A percentile compares a stretch with the other conserved stretches of the same genome.
phyloP scores from a whole-genome alignment of 2,797 vertebrate species.

The Acanthiza pusilla region DNA sequence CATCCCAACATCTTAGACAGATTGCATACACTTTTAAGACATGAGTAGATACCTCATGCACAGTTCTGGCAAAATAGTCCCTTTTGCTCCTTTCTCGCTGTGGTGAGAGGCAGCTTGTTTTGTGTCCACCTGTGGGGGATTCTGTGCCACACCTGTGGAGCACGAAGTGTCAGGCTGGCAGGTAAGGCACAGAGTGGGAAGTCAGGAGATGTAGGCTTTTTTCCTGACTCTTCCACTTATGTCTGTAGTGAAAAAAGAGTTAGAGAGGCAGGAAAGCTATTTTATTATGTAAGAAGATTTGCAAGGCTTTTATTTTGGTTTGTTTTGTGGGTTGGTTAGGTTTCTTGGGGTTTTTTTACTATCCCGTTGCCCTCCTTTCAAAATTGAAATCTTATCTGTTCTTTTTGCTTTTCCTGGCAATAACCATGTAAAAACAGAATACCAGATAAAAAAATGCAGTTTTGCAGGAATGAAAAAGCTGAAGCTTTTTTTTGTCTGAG shows the following conservation, averaged over 20 bases:
- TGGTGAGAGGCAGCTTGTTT: neutral
- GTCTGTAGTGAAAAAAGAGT: neutral
- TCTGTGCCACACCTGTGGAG: neutral
- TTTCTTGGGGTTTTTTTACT: neutral
- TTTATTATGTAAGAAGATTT: neutral
- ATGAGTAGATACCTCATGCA: neutral
- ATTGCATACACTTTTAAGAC: neutral
- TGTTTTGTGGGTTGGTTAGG: neutral
- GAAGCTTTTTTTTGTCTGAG: neutral
- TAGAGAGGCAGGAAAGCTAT: neutral
- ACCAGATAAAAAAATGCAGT: neutral
- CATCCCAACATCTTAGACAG: neutral
- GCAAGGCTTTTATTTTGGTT: neutral
- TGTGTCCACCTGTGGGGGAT: neutral
- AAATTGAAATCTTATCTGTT: neutral
- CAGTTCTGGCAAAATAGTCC: neutral
- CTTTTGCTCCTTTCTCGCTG: neutral
- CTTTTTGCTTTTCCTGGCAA: constrained; percentile 21
- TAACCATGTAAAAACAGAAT: neutral
- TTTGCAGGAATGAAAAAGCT: neutral
- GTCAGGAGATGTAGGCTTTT: neutral
- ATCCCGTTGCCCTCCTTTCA: neutral
- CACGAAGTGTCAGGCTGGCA: rapidly evolving
- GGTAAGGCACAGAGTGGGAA: neutral
- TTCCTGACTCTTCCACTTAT: neutral